phyloP scores from a whole-genome alignment of 2,113 vertebrate genomes.

The human (Homo sapiens) region DNA sequence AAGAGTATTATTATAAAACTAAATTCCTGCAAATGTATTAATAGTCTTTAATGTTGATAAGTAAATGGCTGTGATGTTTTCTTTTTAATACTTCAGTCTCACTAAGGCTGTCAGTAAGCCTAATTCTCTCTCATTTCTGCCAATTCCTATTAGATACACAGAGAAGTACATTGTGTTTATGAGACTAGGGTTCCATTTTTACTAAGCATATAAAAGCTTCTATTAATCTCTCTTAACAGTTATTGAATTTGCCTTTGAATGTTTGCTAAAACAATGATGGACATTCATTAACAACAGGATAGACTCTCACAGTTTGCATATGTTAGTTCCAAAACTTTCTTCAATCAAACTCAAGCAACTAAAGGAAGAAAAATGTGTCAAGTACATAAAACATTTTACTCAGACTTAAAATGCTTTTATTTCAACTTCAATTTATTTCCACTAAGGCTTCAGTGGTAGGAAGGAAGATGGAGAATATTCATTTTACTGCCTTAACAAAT shows the following conservation, averaged over 20 bases:
- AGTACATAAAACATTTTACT: conserved; percentile 3
- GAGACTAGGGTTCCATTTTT: neutral
- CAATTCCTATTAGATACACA: neutral
- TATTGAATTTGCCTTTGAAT: conserved; percentile 30
- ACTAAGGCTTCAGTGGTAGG: neutral
- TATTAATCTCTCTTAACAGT: conserved; percentile 8
- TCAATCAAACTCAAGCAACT: neutral
- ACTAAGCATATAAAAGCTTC: neutral
- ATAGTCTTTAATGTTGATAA: conserved; percentile 63
- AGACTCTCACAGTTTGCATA: neutral
- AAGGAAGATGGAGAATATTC: neutral
- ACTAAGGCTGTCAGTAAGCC: neutral
- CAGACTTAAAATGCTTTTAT: conserved; percentile 22
- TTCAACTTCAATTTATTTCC: neutral
- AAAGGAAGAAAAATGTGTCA: neutral
- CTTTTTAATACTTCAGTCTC: conserved; percentile 25
- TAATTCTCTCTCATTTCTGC: conserved; percentile 22
- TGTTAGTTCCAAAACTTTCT: conserved; percentile 21
- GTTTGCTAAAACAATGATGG: neutral
- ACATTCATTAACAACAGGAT: neutral
- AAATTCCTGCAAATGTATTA: conserved; percentile 45
- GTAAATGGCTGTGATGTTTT: conserved; percentile 18
- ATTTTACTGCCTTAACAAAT: neutral
- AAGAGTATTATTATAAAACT: conserved; percentile 50
- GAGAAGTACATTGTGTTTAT: neutral